Evolutionary conservation across 2,113 vertebrate genomes (phyloP).

Genomic region (Galemys pyrenaicus): DNA sequence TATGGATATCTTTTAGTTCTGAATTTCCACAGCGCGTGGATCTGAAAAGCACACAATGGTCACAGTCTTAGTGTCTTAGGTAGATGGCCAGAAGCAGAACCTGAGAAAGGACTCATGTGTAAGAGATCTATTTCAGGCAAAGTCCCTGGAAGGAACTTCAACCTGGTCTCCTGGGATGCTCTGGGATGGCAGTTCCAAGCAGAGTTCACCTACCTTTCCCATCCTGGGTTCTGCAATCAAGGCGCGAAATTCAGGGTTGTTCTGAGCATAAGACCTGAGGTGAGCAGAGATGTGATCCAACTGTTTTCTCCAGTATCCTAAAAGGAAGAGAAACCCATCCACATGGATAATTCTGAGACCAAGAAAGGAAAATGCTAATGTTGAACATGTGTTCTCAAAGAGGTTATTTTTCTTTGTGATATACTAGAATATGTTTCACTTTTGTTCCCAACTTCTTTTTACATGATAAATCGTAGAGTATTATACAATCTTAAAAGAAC

Average conservation of each 20-base stretch:
- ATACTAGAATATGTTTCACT: not conserved
- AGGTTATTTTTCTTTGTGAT: not conserved
- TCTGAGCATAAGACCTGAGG: conserved; percentile 93
- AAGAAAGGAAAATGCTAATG: not conserved
- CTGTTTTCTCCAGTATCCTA: conserved; percentile 97
- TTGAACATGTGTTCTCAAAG: not conserved
- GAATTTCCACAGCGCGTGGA: not conserved
- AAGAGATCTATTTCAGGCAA: not conserved
- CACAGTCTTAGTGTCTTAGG: not conserved
- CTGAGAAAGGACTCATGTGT: not conserved
- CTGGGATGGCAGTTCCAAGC: not conserved
- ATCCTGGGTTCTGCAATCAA: conserved; percentile 94
- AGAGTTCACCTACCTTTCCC: conserved; percentile 90
- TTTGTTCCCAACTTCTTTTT: not conserved
- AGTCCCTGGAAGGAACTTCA: not conserved
- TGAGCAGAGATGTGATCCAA: conserved; percentile 96
- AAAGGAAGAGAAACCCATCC: not conserved
- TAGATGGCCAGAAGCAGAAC: not conserved
- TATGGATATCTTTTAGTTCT: not conserved
- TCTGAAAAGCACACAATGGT: not conserved
- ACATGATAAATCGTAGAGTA: not conserved
- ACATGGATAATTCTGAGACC: not conserved
- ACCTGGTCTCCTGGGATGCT: no score
- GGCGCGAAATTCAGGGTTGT: conserved; percentile 92
- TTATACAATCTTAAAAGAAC: not conserved